phyloP scores from a whole-genome alignment of 2,888 invertebrate species.

The Argyra leucocephala region DNA sequence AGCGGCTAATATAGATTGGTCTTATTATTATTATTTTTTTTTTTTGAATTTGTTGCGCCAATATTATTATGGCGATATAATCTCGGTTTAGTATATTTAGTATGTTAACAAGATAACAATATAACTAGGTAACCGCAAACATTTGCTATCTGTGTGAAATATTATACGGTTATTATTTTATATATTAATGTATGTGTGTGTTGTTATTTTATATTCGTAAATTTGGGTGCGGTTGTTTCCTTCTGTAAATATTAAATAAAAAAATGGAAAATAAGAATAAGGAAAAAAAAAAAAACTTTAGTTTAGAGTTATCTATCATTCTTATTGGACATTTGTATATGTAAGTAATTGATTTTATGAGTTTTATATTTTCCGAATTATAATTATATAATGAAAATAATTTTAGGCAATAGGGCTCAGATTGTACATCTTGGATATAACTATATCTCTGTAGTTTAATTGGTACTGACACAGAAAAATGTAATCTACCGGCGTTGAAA shows the following conservation, averaged over 20 bases:
- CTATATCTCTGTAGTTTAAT: too few species aligned
- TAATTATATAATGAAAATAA: too few species aligned
- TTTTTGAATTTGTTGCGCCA: background rate
- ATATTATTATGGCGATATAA: constrained; percentile 6
- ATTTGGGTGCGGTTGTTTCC: background rate
- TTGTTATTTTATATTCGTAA: background rate
- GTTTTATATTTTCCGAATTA: too few species aligned
- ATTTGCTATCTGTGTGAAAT: background rate
- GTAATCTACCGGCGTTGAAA: too few species aligned
- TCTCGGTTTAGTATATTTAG: background rate
- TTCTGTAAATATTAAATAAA: background rate
- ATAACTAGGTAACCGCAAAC: background rate
- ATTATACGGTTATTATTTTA: background rate
- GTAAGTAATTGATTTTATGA: too few species aligned
- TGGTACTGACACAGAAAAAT: too few species aligned
- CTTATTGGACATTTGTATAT: too few species aligned
- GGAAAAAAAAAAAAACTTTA: background rate
- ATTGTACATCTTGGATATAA: too few species aligned
- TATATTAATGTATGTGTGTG: background rate
- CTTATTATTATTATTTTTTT: background rate
- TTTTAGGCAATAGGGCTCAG: too few species aligned
- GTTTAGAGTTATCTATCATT: background rate
- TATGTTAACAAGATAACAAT: constrained; percentile 3
- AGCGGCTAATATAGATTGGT: background rate
- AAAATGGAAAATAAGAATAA: background rate